Evolutionary conservation across 2,113 vertebrate genomes (phyloP), one percentile per base, ranked within the genome.

Genomic region (Eclectus roratus): DNA sequence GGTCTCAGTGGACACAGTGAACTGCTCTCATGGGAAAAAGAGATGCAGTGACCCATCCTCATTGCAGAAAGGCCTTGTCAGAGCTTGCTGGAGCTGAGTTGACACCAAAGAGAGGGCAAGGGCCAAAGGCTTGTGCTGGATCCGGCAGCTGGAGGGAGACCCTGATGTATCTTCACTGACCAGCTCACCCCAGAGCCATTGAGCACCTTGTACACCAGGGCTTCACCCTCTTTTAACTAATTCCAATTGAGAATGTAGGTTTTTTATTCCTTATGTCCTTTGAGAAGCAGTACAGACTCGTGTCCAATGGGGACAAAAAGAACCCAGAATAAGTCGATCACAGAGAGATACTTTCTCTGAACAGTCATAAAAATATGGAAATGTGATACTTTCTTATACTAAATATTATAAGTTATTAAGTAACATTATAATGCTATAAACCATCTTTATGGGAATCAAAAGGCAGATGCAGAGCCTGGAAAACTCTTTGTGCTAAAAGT

Each of bases 1-100:
- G 33, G 86, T 80, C 77, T 91, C 53, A 15, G 80, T 56, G 90
- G 73, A 46, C 61, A 85, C 52, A 11, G 74, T 37, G 83, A 91
- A 39, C 80, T 44, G 21, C 50, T 86, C 64, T 80, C 89, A 13
- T 1, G 50, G 43, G 60, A 60, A 79, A 50, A 63, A 69, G 60
- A 39, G 77, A 39, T 53, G 86, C 92, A 88, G 86, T 85, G 95
- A 93, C 90, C 90, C 92, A 72, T 91, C 80, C 77, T 93, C 27
- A 55, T 43, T 18, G 56, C 61, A 76, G 52, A 88, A 81, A 82
- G 24, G 74, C 76, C 80, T 76, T 50, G 37, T 50, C 13, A 5
- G 69, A 56, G 58, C 84, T 82, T 25, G 87, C 52, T 13, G 10
- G 44, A 43, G 39, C 52, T 17, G 37, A 85, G 53, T 2, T 61